A percentile compares a stretch with the other conserved stretches of the same genome.
These are phyloP conservation scores for Ooceraea biroi DNA, from an alignment of 1,140 invertebrate species.

Conservation along the genomic window DNA sequence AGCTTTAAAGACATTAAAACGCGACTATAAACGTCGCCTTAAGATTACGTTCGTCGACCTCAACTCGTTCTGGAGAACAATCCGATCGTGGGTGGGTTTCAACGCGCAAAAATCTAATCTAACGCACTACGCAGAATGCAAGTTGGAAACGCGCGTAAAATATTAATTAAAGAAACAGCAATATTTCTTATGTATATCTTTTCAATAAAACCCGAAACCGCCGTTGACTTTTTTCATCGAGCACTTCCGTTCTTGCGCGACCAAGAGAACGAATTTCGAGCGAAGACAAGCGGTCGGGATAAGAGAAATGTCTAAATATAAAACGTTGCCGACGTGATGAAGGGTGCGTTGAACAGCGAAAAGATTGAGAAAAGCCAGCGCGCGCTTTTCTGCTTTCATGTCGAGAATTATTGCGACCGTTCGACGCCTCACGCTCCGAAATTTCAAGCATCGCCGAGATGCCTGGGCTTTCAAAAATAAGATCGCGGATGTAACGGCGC, in stretches of 20 bases:
- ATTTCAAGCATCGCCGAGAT: conserved; percentile 6
- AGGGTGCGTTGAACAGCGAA: conserved; percentile 55
- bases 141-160: not conserved
- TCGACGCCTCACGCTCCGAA: conserved; percentile 19
- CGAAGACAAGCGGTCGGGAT: conserved; percentile 27
- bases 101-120: conserved; percentile 11
- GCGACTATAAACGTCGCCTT: conserved; percentile 1
- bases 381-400: conserved; percentile 35
- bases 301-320: conserved; percentile 68
- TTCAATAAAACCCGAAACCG: not conserved
- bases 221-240: not conserved
- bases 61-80: conserved; percentile 5
- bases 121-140: not conserved
- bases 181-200: not conserved
- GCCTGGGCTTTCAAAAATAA: conserved; percentile 27
- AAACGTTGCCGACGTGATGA: conserved; percentile 50
- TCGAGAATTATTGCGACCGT: conserved; percentile 39
- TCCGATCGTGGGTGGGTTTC: conserved; percentile 15
- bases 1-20: conserved; percentile 26
- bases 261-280: conserved; percentile 19
- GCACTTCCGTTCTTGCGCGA: conserved; percentile 9
- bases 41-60: not conserved
- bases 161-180: not conserved
- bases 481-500: not conserved
- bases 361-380: conserved; percentile 36